A percentile compares a stretch with the other conserved stretches of the same genome.
phyloP scores from a whole-genome alignment of 2,888 invertebrate species.

The Clivina fossor region DNA sequence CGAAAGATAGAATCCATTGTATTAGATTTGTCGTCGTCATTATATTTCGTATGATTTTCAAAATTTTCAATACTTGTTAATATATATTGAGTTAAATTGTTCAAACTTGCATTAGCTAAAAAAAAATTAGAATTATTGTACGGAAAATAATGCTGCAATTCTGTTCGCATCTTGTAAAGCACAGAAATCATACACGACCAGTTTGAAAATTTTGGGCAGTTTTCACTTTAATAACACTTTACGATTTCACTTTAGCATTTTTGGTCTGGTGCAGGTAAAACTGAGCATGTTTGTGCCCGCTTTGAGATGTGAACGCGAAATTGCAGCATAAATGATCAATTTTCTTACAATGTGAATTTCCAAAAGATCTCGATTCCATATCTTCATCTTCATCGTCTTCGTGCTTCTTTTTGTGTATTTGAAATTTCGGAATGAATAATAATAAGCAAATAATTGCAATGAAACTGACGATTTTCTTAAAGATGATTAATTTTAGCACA shows the following conservation, averaged over 20 bases:
- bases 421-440: constrained; percentile 73
- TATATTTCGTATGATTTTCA: constrained; percentile 19
- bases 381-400: constrained; percentile 48
- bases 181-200: too few species aligned
- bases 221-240: too few species aligned
- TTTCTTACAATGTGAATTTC: constrained; percentile 11
- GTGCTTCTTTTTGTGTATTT: constrained; percentile 57
- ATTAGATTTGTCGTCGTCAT: constrained; percentile 6
- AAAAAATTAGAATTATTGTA: too few species aligned
- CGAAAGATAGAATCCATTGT: neutral
- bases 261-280: too few species aligned
- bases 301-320: too few species aligned
- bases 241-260: too few species aligned
- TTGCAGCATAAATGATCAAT: too few species aligned
- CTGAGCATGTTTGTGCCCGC: too few species aligned
- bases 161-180: too few species aligned
- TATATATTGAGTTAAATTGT: constrained; percentile 31
- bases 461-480: constrained; percentile 81
- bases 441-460: constrained; percentile 74
- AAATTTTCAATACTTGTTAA: constrained; percentile 38
- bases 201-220: too few species aligned
- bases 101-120: constrained; percentile 20
- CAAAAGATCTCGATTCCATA: constrained; percentile 14
- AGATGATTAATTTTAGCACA: constrained; percentile 72
- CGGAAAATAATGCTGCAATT: too few species aligned